Base-by-base conservation (phyloP, 1,140 invertebrate genomes). In the Ectropis grisescens region DNA sequence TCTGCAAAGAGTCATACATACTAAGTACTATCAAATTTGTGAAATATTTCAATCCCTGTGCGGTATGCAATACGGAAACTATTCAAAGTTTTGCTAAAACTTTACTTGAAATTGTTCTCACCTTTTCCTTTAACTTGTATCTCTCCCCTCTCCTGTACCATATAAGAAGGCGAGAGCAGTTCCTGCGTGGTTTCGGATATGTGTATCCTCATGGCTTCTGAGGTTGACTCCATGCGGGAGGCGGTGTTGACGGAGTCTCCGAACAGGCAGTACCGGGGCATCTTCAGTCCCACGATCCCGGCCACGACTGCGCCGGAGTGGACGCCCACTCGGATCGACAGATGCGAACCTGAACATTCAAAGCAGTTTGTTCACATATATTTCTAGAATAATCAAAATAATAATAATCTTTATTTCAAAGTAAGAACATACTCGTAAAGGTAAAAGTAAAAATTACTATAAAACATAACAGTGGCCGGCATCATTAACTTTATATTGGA, bases 261-360 rank as follows among this genome's bases (percentile, higher is more conserved):
- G 60, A 98, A 98, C 0, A 97, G 80, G 58, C 94, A 96, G 75
- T 95, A 96, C n/a, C 93, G 83, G 0, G 95, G 95, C 95, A 98
- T 98, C 83, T 97, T 98, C 0, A 96, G 69, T 0, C 96, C 96
- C 1, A 98, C 96, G 12, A 98, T 97, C 9, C 96, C 96, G 1
- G 96, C 95, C 0, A 96, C 95, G 1, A 97, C 95, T 1, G 93
- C 91, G 0, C 94, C 94, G 1, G 93, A 93, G 65, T 96, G 93
- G 5, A 95, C 89, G 2, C 96, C 96, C 2, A 98, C 92, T 47
- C 96, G 84, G 46, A 98, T 96, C 56, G 90, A 87, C 33, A 98
- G 84, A 84, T 95, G 93, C 32, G 93, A 88, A 8, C 92, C 93
- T 93, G 62, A 4, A 67, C n/a, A n/a, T n/a, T n/a, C n/a, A n/a